Conservation (phyloP, 2,797 vertebrate species). For the Takifugu ocellatus region DNA sequence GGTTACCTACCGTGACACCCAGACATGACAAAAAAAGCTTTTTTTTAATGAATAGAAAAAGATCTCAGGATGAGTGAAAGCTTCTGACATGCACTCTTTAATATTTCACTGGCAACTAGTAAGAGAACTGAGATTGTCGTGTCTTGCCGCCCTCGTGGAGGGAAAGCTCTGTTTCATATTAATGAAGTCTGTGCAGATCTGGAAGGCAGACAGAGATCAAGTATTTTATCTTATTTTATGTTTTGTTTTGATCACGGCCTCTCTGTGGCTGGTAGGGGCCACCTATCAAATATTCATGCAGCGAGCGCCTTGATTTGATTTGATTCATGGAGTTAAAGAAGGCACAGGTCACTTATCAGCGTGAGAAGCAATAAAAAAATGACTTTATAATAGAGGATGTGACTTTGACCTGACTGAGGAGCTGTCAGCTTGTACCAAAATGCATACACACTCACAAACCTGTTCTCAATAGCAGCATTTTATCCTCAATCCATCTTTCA, state of each 20-base stretch:
- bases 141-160: slow-evolving; percentile 7
- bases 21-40: background rate
- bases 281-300: slow-evolving; percentile 66
- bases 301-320: slow-evolving; percentile 47
- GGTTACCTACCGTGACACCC: slow-evolving; percentile 13
- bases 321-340: slow-evolving; percentile 44
- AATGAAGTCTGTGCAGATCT: slow-evolving; percentile 51
- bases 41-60: slow-evolving; percentile 36
- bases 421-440: slow-evolving; percentile 4
- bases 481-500: background rate
- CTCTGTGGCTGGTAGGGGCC: slow-evolving; percentile 32
- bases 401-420: slow-evolving; percentile 22
- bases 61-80: slow-evolving; percentile 26
- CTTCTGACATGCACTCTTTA: slow-evolving; percentile 28
- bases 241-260: slow-evolving; percentile 51
- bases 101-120: slow-evolving; percentile 44
- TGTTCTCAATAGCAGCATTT: background rate
- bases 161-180: slow-evolving; percentile 36
- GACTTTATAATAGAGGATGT: slow-evolving; percentile 9
- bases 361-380: slow-evolving; percentile 21
- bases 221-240: slow-evolving; percentile 42
- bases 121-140: slow-evolving; percentile 25
- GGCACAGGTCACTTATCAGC: slow-evolving; percentile 10
- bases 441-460: background rate
- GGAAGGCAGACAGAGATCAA: slow-evolving; percentile 31